Evolutionary conservation across 2,888 invertebrate genomes (phyloP), one percentile per base, ranked within the genome.

Genomic region (Drymonia ruficornis): DNA sequence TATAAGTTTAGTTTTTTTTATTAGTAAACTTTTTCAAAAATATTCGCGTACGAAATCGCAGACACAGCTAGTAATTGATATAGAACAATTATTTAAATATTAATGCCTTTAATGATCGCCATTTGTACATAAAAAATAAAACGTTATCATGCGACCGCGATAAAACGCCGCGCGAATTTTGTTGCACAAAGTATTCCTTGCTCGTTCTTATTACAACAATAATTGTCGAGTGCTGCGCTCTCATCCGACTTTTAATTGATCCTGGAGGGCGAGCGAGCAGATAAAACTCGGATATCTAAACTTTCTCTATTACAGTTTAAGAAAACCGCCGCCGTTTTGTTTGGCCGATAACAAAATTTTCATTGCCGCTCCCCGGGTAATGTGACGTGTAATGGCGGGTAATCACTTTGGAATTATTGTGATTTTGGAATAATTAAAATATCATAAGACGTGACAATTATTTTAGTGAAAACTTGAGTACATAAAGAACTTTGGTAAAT

Each of bases 221-320:
- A 86, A 91, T 89, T 87, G 89, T 86, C 83, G 77, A 83, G 71
- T 77, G 81, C 81, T 72, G 72, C 72, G 67, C 81, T 80, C 77
- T 83, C 81, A 78, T 81, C 81, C 83, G 86, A 91, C 88, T 93
- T 93, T 93, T 93, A 93, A 93, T 93, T 93, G 93, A 92, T 93
- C 93, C 93, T 93, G 78, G 86, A 91, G 93, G 93, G 93, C 89
- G 89, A 86, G 76, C 83, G 52, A 34, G 74, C 66, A 86, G 90
- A 91, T 91, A 92, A 91, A 91, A 90, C 86, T 88, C 76, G 78
- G 80, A 83, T 86, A 86, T 87, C 86, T 89, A 81, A 91, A 91
- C 89, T 91, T 91, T 91, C 89, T 89, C 91, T 90, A 90, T 90
- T 88, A 89, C 89, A 89, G 86, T 89, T 90, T 91, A 90, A 90